Evolutionary conservation across 2,113 vertebrate species (phyloP).

Genomic region (Stictonetta naevosa): DNA sequence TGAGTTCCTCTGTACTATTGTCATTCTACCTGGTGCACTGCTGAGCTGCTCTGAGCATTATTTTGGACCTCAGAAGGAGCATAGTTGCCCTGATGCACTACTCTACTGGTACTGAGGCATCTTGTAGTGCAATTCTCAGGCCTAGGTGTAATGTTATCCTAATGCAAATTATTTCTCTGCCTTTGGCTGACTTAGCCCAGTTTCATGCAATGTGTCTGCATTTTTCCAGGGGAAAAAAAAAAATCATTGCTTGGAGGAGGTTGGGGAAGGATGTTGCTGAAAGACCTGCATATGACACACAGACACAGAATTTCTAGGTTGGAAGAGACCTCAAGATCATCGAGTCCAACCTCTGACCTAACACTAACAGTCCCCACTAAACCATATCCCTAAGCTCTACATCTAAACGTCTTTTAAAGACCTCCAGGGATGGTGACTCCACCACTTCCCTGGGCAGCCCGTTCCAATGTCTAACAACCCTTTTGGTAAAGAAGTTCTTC

Average conservation of each 20-base stretch:
- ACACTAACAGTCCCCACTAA: too few species aligned
- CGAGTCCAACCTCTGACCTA: too few species aligned
- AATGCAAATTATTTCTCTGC: neutral
- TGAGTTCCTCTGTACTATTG: neutral
- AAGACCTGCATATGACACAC: neutral
- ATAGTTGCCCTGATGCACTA: neutral
- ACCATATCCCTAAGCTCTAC: too few species aligned
- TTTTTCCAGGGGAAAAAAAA: neutral
- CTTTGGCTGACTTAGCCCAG: neutral
- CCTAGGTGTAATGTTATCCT: rapidly evolving
- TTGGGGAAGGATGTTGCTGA: neutral
- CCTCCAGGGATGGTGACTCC: too few species aligned
- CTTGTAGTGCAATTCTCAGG: neutral
- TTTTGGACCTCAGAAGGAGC: neutral
- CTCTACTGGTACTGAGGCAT: neutral
- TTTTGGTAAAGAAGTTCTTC: too few species aligned
- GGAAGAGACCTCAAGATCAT: too few species aligned
- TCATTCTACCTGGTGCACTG: neutral
- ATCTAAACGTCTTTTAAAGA: too few species aligned
- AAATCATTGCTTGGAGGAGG: neutral
- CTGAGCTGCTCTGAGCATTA: neutral
- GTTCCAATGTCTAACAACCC: too few species aligned
- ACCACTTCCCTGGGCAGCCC: too few species aligned
- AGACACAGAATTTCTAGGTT: too few species aligned
- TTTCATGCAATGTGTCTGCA: neutral